Percentiles rank a stretch among this genome's conserved stretches.
Evolutionary conservation across 1,140 invertebrate species (phyloP).

Genomic region (Drosophila santomea): DNA sequence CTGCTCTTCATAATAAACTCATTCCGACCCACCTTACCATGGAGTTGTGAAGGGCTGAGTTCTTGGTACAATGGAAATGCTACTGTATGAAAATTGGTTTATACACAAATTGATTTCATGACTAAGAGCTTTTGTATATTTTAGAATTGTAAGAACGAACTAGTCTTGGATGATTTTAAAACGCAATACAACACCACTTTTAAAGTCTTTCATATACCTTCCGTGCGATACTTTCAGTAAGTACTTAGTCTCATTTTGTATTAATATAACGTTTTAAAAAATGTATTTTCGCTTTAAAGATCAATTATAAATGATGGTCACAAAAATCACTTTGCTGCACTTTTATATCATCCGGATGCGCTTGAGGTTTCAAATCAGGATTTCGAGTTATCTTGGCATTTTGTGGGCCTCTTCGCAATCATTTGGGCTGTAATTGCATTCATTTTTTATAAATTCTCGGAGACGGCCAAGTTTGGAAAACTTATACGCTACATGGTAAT

Average conservation of each 20-base stretch:
- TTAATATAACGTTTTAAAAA: too few species aligned
- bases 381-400: constrained; percentile 46
- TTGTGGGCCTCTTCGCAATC: constrained; percentile 23
- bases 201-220: constrained; percentile 47
- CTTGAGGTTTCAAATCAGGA: neutral
- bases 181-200: too few species aligned
- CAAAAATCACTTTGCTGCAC: constrained; percentile 34
- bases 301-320: neutral
- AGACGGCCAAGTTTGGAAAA: constrained; percentile 63
- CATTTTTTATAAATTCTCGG: constrained; percentile 64
- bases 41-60: constrained; percentile 66
- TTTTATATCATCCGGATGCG: too few species aligned
- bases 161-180: too few species aligned
- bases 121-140: neutral
- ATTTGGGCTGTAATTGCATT: constrained; percentile 53
- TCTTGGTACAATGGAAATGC: constrained; percentile 14
- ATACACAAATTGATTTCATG: neutral
- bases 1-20: constrained; percentile 69
- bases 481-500: constrained; percentile 52
- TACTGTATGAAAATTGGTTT: constrained; percentile 23
- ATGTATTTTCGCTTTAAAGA: neutral
- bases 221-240: constrained; percentile 68
- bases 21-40: constrained; percentile 66
- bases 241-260: neutral
- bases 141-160: constrained; percentile 37